Conservation (phyloP, 2,113 vertebrate species). For the Nannospalax galili region DNA sequence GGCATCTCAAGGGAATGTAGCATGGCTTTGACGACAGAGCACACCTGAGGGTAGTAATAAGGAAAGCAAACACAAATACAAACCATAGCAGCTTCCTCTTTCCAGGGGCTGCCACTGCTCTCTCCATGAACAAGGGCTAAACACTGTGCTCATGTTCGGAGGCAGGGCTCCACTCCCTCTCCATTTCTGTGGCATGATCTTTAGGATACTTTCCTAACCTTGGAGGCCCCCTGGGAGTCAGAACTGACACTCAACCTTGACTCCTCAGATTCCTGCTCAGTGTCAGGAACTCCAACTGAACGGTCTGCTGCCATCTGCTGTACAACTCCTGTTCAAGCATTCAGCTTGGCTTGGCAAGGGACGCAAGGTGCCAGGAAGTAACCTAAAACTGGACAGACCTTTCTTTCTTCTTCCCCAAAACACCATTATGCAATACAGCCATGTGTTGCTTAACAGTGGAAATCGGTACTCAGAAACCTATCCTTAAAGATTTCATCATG, state of each 20-base stretch:
- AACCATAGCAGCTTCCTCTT: no score
- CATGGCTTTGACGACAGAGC: background rate
- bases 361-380: rapidly evolving
- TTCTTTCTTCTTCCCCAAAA: background rate
- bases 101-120: background rate
- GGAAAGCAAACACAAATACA: background rate
- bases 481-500: background rate
- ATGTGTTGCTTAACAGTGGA: background rate
- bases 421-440: background rate
- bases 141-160: background rate
- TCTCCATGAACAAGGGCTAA: background rate
- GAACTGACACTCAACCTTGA: background rate
- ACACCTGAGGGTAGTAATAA: background rate
- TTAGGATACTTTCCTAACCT: background rate
- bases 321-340: background rate
- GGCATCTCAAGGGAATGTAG: background rate
- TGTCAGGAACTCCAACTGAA: background rate
- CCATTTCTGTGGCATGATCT: no score
- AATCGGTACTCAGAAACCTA: background rate
- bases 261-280: background rate
- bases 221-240: background rate
- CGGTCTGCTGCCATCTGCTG: background rate
- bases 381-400: background rate
- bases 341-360: background rate
- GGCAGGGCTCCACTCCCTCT: background rate